Evolutionary conservation across 1,140 invertebrate genomes (phyloP).

Genomic region (Cecropterus lyciades): DNA sequence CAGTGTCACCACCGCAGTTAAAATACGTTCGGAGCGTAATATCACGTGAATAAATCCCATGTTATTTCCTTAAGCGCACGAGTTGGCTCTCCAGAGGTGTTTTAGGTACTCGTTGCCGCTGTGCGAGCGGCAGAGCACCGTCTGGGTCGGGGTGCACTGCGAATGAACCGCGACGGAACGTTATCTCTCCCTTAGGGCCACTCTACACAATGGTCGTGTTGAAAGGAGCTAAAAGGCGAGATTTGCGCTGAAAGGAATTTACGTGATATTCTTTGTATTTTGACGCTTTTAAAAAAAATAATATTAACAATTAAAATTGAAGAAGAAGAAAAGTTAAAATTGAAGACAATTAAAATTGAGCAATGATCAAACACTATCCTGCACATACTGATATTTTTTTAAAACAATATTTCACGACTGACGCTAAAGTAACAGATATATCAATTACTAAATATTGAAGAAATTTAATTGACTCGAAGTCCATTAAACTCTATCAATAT

Average conservation of each 20-base stretch:
- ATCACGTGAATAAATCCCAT: conserved; percentile 9
- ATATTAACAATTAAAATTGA: too few relatives aligned
- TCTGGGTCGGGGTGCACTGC: background rate
- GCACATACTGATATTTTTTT: too few relatives aligned
- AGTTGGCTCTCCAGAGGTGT: background rate
- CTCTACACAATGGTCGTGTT: conserved; percentile 6
- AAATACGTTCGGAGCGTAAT: background rate
- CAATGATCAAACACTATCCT: too few relatives aligned
- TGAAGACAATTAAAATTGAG: too few relatives aligned
- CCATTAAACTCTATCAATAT: too few relatives aligned
- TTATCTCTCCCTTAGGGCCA: conserved; percentile 19
- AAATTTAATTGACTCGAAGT: too few relatives aligned
- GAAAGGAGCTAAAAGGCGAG: background rate
- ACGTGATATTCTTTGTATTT: background rate
- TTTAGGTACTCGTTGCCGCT: background rate
- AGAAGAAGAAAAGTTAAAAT: too few relatives aligned
- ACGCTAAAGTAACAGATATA: too few relatives aligned
- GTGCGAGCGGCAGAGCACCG: background rate
- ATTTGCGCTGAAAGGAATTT: background rate
- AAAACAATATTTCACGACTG: too few relatives aligned
- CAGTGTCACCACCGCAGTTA: too few relatives aligned
- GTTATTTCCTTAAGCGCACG: conserved; percentile 18
- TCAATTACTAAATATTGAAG: too few relatives aligned
- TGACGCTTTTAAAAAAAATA: too few relatives aligned
- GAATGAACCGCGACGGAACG: conserved; percentile 1